Evolutionary conservation across 1,140 invertebrate genomes (phyloP).

Genomic region (Bombus sibiricus): DNA sequence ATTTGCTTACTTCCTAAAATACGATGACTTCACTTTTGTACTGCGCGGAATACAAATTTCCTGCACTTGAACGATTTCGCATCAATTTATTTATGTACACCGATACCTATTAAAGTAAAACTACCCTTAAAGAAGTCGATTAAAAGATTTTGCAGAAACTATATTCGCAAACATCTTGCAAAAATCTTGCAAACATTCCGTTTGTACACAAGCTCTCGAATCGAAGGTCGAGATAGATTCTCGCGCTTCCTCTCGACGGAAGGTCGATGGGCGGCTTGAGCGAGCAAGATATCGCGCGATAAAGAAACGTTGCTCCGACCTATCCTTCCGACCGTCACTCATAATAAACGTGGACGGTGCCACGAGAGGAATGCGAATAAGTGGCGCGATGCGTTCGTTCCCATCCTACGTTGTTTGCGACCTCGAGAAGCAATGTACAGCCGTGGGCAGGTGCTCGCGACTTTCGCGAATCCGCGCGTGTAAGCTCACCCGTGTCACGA

Average conservation of each 20-base stretch:
- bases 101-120: neutral
- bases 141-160: neutral
- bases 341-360: slow-evolving; percentile 47
- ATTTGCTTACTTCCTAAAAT: neutral
- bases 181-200: neutral
- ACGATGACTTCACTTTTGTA: neutral
- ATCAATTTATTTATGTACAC: neutral
- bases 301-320: slow-evolving; percentile 44
- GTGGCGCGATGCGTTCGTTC: slow-evolving; percentile 34
- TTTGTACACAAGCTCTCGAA: neutral
- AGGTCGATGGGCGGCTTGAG: neutral
- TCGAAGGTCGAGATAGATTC: neutral
- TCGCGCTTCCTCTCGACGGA: neutral
- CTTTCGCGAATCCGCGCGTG: neutral
- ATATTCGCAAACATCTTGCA: neutral
- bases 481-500: neutral
- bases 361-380: slow-evolving; percentile 55
- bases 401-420: slow-evolving; percentile 43
- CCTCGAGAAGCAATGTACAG: neutral
- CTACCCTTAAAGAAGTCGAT: neutral
- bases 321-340: slow-evolving; percentile 43
- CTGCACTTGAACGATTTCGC: neutral
- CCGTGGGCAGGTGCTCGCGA: slow-evolving; percentile 9
- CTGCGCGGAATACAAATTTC: neutral
- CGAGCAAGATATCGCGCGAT: slow-evolving; percentile 1